Conservation (phyloP, 2,113 vertebrate genomes). For the Passer domesticus region DNA sequence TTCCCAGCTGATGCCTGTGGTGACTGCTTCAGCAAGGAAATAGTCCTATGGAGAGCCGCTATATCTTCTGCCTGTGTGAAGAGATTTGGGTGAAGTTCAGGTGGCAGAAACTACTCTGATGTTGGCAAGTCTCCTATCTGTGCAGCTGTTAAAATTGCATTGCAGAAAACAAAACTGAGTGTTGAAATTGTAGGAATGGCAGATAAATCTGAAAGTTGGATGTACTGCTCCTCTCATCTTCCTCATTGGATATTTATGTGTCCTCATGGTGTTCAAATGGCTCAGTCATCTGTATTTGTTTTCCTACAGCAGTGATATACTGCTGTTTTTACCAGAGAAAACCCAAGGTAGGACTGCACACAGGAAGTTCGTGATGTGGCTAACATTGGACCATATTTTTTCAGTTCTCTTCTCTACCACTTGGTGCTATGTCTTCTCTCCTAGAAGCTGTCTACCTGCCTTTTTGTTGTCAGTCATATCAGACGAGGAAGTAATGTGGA, state of each 20-base stretch:
- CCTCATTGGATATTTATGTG: neutral
- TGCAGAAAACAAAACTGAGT: neutral
- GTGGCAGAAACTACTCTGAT: neutral
- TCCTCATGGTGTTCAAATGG: neutral
- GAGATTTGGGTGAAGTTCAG: neutral
- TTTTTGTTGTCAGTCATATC: neutral
- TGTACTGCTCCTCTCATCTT: neutral
- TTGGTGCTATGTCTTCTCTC: neutral
- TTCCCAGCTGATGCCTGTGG: neutral
- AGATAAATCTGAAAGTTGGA: slow-evolving; percentile 7
- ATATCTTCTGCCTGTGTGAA: neutral
- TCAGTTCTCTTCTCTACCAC: neutral
- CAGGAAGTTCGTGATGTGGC: neutral
- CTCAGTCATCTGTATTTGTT: neutral
- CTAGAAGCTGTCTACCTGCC: neutral
- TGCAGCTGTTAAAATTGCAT: neutral
- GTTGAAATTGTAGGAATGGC: neutral
- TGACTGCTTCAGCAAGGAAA: neutral
- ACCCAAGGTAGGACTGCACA: neutral
- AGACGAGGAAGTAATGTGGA: neutral
- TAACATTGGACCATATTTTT: rapidly evolving
- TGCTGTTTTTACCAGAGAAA: neutral
- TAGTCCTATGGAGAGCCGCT: neutral
- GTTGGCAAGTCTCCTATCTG: neutral
- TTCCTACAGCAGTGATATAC: neutral